Conservation (phyloP, 2,888 invertebrate species). For the Hyposoter dolosus region DNA sequence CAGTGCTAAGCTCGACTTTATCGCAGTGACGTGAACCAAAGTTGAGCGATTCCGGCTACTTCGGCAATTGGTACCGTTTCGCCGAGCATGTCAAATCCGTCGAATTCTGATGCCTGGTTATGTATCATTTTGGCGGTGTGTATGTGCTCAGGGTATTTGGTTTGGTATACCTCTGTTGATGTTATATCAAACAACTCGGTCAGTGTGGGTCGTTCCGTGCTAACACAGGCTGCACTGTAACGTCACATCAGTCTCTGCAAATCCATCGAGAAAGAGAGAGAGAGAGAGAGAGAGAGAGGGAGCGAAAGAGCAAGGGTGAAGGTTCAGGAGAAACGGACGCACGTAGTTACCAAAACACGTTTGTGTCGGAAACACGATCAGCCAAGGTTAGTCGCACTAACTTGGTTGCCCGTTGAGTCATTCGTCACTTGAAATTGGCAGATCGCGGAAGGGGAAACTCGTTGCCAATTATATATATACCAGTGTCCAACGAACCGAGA, state of each 20-base stretch:
- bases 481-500: constrained; percentile 17
- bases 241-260: constrained; percentile 25
- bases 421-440: constrained; percentile 64
- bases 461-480: constrained; percentile 48
- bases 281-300: not conserved
- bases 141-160: constrained; percentile 43
- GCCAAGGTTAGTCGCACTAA: constrained; percentile 57
- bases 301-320: constrained; percentile 8
- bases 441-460: constrained; percentile 39
- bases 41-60: constrained; percentile 37
- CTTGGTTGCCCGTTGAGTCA: constrained; percentile 42
- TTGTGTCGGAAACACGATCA: constrained; percentile 10
- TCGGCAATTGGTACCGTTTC: constrained; percentile 27
- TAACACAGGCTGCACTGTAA: constrained; percentile 25
- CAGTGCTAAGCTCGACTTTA: too few species aligned
- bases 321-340: constrained; percentile 12
- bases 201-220: constrained; percentile 20
- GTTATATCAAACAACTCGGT: constrained; percentile 5
- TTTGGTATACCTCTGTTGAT: constrained; percentile 29
- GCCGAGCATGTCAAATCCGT: constrained; percentile 53
- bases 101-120: constrained; percentile 17
- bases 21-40: constrained; percentile 41
- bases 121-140: constrained; percentile 17
- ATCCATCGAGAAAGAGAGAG: constrained; percentile 24
- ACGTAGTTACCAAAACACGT: constrained; percentile 26